Base-by-base conservation (phyloP, 2,797 vertebrate genomes). In the Micrastur ruficollis region DNA sequence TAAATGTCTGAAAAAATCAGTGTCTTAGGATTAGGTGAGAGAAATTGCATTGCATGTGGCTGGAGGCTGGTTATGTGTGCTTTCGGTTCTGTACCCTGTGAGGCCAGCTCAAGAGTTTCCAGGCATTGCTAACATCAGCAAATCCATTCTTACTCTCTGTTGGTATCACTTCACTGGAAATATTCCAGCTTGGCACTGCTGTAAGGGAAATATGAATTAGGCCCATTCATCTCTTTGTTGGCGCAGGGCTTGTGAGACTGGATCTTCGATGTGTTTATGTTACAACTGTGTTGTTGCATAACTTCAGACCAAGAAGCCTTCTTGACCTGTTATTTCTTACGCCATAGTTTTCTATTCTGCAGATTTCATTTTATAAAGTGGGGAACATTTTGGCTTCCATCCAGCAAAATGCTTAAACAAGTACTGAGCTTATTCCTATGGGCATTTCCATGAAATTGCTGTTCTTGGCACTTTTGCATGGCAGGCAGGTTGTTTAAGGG, bases 61-160 rank as follows among this genome's bases (percentile, higher is more conserved):
- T 67, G 40, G 53, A 76, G 83, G 36, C 52, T 74, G 55, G 34
- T 72, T 91, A 55, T 0, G 0, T 81, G 66, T 87, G 50, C 62
- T 91, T 83, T 52, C 46, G 20, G 23, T 80, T 78, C 78, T 72
- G n/a, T 66, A 58, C 23, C 13, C 85, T 86, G 18, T 8, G 8
- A 82, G 50, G 72, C 74, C 86, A 70, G 62, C 58, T 50, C 31
- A 67, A 89, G 85, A 81, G 71, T 82, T 93, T 65, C 63, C 86
- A 95, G 81, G 75, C 96, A 70, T 9, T 96, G 93, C 96, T 93
- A 84, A 63, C 81, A 83, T 96, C 94, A 95, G 96, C 96, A 96
- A 90, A 93, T 93, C 73, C 80, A 73, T 93, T 96, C 79, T 90
- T 92, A 52, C 74, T 81, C 68, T 93, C 47, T 76, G 50, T 68